phyloP scores from a whole-genome alignment of 2,113 vertebrate genomes.

The Regulus satrapa region DNA sequence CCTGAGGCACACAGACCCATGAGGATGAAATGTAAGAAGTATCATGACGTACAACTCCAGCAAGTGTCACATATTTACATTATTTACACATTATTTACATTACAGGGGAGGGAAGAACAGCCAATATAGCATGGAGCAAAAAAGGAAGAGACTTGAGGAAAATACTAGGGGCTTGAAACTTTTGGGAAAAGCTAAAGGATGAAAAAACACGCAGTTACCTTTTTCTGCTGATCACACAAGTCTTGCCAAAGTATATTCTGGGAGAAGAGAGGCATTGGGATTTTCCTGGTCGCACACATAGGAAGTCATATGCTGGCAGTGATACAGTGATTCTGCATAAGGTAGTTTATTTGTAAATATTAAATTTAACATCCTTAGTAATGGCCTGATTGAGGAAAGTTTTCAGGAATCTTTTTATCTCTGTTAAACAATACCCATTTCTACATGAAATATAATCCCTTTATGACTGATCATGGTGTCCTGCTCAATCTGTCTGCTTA shows the following conservation, averaged over 20 bases:
- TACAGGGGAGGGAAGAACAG: not conserved
- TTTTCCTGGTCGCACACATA: not conserved
- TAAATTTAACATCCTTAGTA: not conserved
- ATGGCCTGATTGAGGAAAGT: not conserved
- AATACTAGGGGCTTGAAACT: rapidly evolving
- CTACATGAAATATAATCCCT: not conserved
- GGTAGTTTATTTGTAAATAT: not conserved
- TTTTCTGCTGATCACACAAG: not conserved
- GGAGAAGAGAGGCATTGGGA: not conserved
- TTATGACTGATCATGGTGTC: not conserved
- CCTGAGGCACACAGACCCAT: not conserved
- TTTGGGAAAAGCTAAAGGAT: not conserved
- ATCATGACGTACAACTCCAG: not conserved
- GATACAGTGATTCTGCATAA: not conserved
- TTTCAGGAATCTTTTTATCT: not conserved
- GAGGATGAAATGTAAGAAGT: not conserved
- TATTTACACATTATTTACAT: too few species aligned
- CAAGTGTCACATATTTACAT: not conserved
- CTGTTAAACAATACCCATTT: not conserved
- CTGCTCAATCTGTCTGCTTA: not conserved
- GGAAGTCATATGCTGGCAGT: not conserved
- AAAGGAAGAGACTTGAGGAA: not conserved
- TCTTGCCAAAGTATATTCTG: not conserved
- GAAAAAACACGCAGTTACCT: not conserved
- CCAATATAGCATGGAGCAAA: not conserved